phyloP scores from a whole-genome alignment of 2,797 vertebrate genomes.

The Loris lydekkerianus region DNA sequence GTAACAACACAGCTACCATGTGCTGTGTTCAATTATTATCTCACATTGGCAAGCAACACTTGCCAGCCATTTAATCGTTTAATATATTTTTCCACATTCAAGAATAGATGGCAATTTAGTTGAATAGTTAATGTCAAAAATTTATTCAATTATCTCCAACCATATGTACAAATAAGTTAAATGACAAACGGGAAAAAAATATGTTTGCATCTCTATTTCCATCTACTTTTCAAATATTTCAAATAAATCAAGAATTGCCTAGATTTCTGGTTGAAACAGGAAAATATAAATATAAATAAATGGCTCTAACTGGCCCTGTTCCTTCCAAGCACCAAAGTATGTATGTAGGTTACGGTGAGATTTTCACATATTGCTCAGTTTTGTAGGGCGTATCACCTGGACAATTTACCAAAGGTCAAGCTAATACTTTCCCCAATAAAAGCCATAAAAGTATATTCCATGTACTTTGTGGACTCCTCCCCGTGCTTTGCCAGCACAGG shows the following conservation, averaged over 20 bases:
- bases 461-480: background rate
- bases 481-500: background rate
- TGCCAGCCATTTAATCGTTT: background rate
- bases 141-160: background rate
- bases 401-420: conserved; percentile 42
- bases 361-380: background rate
- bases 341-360: background rate
- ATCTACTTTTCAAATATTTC: conserved; percentile 23
- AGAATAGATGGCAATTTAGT: background rate
- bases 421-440: conserved; percentile 46
- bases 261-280: background rate
- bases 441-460: conserved; percentile 20
- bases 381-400: background rate
- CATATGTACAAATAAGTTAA: background rate
- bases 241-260: background rate
- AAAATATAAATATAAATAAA: background rate
- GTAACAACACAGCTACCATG: background rate
- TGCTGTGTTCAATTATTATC: background rate
- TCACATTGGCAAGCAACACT: background rate
- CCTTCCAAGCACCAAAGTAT: background rate
- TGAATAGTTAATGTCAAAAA: conserved; percentile 27
- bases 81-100: background rate
- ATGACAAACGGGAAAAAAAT: background rate
- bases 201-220: background rate
- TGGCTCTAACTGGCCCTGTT: background rate